These are phyloP conservation scores for Baccha elongata DNA, from an alignment of 2,888 invertebrate species.

Conservation along the genomic window DNA sequence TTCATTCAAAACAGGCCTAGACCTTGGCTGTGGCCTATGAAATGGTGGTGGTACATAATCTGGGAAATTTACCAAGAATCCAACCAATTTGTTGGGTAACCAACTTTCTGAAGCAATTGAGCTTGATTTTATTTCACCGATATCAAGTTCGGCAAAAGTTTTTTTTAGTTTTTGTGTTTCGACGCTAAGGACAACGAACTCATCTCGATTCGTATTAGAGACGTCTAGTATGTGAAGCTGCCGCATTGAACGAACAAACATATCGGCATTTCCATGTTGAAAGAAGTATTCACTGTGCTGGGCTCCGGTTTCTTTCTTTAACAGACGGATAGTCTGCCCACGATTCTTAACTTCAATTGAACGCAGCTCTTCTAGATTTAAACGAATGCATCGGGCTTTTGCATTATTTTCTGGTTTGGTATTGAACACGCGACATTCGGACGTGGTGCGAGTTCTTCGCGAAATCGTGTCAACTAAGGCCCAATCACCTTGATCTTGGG, in stretches of 20 bases:
- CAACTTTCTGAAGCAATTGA: conserved; percentile 79
- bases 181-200: conserved; percentile 88
- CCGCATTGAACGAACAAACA: conserved; percentile 81
- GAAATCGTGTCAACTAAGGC: conserved; percentile 89
- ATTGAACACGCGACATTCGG: conserved; percentile 81
- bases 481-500: conserved; percentile 91
- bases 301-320: conserved; percentile 85
- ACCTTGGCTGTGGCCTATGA: conserved; percentile 76
- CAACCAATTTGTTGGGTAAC: conserved; percentile 80
- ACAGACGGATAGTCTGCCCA: conserved; percentile 85
- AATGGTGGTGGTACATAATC: conserved; percentile 80
- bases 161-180: conserved; percentile 89
- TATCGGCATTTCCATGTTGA: conserved; percentile 93
- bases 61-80: conserved; percentile 80
- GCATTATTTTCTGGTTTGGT: conserved; percentile 77
- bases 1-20: conserved; percentile 76
- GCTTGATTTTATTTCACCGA: conserved; percentile 83
- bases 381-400: conserved; percentile 83
- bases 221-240: conserved; percentile 79
- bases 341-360: conserved; percentile 85
- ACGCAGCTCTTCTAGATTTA: conserved; percentile 86
- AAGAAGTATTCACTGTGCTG: conserved; percentile 89
- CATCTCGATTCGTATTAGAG: conserved; percentile 86
- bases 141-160: conserved; percentile 93
- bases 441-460: conserved; percentile 80